Evolutionary conservation across 2,888 invertebrate genomes (phyloP), one percentile per base, ranked within the genome.

Genomic region (Hanleya hanleyi): DNA sequence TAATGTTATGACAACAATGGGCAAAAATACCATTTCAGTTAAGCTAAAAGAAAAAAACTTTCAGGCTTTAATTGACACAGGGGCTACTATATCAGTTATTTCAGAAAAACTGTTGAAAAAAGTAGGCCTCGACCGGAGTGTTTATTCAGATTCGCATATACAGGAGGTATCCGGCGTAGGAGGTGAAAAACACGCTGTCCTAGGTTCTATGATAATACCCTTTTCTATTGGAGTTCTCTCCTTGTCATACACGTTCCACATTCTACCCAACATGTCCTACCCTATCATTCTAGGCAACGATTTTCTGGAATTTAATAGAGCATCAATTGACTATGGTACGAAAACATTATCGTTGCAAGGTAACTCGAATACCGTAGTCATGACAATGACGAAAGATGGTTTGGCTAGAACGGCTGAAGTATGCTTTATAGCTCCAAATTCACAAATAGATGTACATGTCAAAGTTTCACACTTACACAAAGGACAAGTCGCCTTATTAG

Each of bases 331-430:
- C n/a, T n/a, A n/a, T n/a, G n/a, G 74, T 7, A 50, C 49, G 1
- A 29, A 38, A 38, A 6, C 72, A 15, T 6, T 75, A 26, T 62
- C 67, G 6, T 22, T 74, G 37, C 57, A 50, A 61, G 70, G 70
- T 5, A 38, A 61, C 22, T 36, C 37, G 62, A 67, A 61, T 1
- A 41, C 68, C 26, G n/a, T n/a, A n/a, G 69, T 71, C 50, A 74
- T 38, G 64, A 57, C 47, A 64, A 68, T n/a, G 64, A 51, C 4
- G 9, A 26, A 22, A 22, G 50, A 36, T 22, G 36, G 36, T 26
- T 22, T 69, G 22, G 51, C 64, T 1, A 64, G 64, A 64, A 37
- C 64, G 29, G 26, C 38, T 12, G 6, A 3, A n/a, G 2, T 2
- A 5, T 35, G 35, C 29, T 37, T 37, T 9, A 64, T 64, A 37